Evolutionary conservation across 2,888 invertebrate species (phyloP).

Genomic region (Gisinianus flammeolus): DNA sequence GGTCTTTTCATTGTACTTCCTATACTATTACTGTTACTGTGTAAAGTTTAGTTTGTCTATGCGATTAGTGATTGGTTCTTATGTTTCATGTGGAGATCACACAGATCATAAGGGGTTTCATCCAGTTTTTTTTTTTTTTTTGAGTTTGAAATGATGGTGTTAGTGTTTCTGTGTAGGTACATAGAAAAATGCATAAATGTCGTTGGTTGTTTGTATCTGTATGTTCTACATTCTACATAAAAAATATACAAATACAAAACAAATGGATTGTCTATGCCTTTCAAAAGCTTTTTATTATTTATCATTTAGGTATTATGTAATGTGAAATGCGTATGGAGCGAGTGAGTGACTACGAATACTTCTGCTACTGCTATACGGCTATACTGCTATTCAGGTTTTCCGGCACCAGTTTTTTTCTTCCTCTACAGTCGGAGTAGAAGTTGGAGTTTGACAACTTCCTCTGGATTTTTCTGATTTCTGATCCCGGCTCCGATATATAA

Average conservation of each 20-base stretch:
- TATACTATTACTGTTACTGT: too few species aligned
- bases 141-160: background rate
- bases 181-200: too few species aligned
- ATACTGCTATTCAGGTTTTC: constrained; percentile 26
- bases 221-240: too few species aligned
- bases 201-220: too few species aligned
- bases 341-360: too few species aligned
- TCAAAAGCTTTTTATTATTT: background rate
- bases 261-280: background rate
- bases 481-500: background rate
- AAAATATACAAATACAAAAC: too few species aligned
- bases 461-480: background rate
- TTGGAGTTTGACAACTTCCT: constrained; percentile 24
- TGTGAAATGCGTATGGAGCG: too few species aligned
- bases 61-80: too few species aligned
- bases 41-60: too few species aligned
- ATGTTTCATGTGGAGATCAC: too few species aligned
- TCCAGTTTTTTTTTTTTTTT: background rate
- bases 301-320: too few species aligned
- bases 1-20: background rate
- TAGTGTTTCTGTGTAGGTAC: background rate
- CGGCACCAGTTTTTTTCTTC: constrained; percentile 3
- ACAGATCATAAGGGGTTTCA: background rate
- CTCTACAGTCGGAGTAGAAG: background rate
- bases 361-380: too few species aligned